phyloP scores from a whole-genome alignment of 2,888 invertebrate genomes.

The Tetheella fluctuosa region DNA sequence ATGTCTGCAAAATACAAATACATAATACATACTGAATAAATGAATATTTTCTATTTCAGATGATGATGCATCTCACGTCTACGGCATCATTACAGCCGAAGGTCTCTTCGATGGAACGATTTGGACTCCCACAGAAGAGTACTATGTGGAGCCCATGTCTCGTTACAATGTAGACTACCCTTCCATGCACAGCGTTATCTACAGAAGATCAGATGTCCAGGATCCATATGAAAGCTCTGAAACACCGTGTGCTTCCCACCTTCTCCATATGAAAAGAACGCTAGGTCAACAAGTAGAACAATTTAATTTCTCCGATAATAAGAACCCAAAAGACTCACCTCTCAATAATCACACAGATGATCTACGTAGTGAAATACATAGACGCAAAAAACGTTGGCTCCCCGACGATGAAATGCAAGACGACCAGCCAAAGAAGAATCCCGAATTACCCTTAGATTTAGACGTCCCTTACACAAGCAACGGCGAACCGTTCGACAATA shows the following conservation, averaged over 20 bases:
- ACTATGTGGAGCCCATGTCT: constrained; percentile 92
- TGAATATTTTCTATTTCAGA: too few species aligned
- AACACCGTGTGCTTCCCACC: constrained; percentile 85
- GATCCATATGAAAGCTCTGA: constrained; percentile 67
- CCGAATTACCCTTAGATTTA: constrained; percentile 86
- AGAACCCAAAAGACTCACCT: constrained; percentile 53
- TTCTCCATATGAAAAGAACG: constrained; percentile 79
- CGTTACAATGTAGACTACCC: constrained; percentile 85
- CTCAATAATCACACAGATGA: constrained; percentile 69
- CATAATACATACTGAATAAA: background rate
- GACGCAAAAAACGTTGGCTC: constrained; percentile 86
- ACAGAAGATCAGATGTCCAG: constrained; percentile 90
- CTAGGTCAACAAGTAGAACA: constrained; percentile 66
- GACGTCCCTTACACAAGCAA: constrained; percentile 87
- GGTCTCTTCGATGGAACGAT: constrained; percentile 96
- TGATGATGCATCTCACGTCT: constrained; percentile 91
- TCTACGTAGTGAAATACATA: constrained; percentile 65
- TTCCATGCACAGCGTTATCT: constrained; percentile 92
- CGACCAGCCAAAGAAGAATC: constrained; percentile 85
- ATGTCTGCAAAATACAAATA: background rate
- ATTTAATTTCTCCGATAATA: constrained; percentile 67
- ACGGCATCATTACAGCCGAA: constrained; percentile 93
- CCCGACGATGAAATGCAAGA: constrained; percentile 86
- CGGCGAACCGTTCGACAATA: constrained; percentile 77
- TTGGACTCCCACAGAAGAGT: constrained; percentile 90